Conservation (phyloP, 2,797 vertebrate species). For the Trichosurus vulpecula region DNA sequence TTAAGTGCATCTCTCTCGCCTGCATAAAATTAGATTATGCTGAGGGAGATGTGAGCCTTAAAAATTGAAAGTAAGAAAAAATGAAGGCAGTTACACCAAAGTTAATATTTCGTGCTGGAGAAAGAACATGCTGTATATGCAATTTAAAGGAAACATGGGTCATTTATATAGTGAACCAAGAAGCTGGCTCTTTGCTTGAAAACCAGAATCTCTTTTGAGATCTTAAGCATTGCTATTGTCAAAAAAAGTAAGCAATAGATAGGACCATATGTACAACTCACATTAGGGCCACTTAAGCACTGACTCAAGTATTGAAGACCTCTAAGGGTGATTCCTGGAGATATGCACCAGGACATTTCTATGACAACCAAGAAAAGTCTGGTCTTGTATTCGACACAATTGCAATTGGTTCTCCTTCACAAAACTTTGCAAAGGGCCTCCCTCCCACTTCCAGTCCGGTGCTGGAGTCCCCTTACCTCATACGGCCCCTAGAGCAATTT, state of each 20-base stretch:
- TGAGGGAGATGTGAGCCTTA: slow-evolving; percentile 34
- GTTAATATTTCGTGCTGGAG: background rate
- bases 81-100: background rate
- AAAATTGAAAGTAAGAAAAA: slow-evolving; percentile 16
- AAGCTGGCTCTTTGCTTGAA: background rate
- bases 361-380: background rate
- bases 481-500: background rate
- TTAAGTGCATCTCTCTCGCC: slow-evolving; percentile 21
- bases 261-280: background rate
- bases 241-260: background rate
- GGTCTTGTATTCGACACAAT: background rate
- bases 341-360: background rate
- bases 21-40: slow-evolving; percentile 11
- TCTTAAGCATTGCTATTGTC: background rate
- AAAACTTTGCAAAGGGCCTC: background rate
- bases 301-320: background rate
- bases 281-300: background rate
- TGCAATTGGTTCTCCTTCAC: background rate
- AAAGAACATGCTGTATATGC: background rate
- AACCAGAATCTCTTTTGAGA: background rate
- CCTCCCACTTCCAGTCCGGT: background rate
- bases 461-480: background rate
- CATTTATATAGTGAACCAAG: background rate
- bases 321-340: background rate
- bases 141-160: slow-evolving; percentile 36